phyloP scores from a whole-genome alignment of 2,888 invertebrate species.

The Diachrysia chrysitis region DNA sequence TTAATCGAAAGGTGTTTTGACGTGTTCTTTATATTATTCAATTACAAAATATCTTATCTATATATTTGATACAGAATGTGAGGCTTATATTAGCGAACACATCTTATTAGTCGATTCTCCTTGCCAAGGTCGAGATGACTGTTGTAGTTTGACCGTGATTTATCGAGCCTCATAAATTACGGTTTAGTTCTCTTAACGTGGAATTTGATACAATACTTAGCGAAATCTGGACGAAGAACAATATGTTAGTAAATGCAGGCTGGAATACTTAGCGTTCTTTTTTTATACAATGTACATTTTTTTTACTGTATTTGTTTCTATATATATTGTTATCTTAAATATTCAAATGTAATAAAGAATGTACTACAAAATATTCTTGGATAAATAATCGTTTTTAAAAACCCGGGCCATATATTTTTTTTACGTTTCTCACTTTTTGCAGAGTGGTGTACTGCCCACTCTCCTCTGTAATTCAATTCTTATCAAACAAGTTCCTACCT shows the following conservation, averaged over 20 bases:
- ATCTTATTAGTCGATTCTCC: neutral
- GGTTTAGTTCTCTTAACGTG: neutral
- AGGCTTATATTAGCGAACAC: neutral
- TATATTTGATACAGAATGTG: neutral
- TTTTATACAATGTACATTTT: neutral
- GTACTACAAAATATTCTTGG: no score
- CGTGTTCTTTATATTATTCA: no score
- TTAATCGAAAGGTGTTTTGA: no score
- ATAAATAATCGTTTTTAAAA: no score
- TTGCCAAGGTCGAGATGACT: neutral
- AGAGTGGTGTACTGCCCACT: no score
- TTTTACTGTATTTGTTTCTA: neutral
- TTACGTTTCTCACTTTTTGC: no score
- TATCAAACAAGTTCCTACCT: no score
- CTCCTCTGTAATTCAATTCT: no score
- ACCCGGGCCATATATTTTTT: no score
- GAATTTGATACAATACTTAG: constrained; percentile 2
- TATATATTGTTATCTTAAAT: no score
- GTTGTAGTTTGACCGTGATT: constrained; percentile 5
- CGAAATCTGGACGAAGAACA: neutral
- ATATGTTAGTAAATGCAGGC: neutral
- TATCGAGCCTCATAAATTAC: neutral
- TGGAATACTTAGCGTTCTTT: neutral
- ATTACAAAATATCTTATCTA: no score
- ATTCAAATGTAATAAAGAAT: no score